phyloP scores from a whole-genome alignment of 2,797 vertebrate genomes.

The Danionella dracula region DNA sequence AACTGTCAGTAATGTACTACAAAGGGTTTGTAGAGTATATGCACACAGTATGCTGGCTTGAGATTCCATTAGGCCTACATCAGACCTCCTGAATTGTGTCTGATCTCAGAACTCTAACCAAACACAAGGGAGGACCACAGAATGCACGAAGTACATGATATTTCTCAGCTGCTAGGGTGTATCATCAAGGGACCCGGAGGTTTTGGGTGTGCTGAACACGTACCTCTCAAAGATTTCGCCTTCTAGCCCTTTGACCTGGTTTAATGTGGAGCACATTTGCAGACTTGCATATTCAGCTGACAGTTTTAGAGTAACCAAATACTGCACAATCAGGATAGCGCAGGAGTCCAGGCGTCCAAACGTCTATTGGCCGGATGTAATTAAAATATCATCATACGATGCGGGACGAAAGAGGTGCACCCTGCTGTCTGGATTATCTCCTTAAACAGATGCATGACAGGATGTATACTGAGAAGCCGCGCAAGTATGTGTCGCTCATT shows the following conservation, averaged over 20 bases:
- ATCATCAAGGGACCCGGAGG: not conserved
- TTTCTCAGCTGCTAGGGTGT: not conserved
- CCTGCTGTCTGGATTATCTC: conserved; percentile 4
- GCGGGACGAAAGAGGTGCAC: not conserved
- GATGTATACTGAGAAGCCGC: not conserved
- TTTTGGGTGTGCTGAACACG: not conserved
- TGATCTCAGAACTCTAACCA: not conserved
- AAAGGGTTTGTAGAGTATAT: no score
- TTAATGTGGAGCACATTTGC: not conserved
- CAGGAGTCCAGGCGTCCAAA: not conserved
- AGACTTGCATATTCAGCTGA: not conserved
- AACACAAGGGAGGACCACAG: not conserved
- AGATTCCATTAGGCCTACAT: no score
- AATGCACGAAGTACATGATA: not conserved
- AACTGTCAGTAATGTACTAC: no score
- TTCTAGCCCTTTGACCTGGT: conserved; percentile 18
- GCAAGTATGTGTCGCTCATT: not conserved
- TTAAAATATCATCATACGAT: conserved; percentile 20
- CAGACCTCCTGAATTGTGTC: no score
- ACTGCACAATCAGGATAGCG: not conserved
- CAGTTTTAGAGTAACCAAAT: conserved; percentile 2
- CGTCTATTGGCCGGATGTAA: conserved; percentile 17
- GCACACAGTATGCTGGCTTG: no score
- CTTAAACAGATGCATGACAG: conserved; percentile 22
- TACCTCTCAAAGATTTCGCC: not conserved